Evolutionary conservation across 2,888 invertebrate species (phyloP).

Genomic region (Zaprionus obscuricornis): DNA sequence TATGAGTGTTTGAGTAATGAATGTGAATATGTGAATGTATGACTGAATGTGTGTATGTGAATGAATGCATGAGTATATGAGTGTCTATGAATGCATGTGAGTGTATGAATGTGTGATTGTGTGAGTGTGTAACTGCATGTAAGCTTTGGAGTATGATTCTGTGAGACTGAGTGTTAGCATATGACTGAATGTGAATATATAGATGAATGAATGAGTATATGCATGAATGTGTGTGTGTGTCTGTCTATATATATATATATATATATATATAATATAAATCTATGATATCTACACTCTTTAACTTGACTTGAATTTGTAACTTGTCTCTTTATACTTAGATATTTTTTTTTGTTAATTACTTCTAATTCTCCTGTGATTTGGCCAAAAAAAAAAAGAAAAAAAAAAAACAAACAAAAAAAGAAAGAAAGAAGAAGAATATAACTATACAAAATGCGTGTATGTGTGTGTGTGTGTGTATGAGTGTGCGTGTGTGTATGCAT

Average conservation of each 20-base stretch:
- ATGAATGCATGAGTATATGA: too few relatives aligned
- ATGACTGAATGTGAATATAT: too few relatives aligned
- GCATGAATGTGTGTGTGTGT: too few relatives aligned
- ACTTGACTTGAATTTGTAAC: slow-evolving; percentile 13
- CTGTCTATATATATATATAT: slow-evolving; percentile 13
- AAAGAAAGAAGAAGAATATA: slow-evolving; percentile 11
- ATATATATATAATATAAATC: slow-evolving; percentile 14
- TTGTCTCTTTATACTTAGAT: slow-evolving; percentile 26
- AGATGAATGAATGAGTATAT: too few relatives aligned
- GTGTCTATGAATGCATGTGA: too few relatives aligned
- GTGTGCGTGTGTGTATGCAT: slow-evolving; percentile 29
- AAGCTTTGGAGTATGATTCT: too few relatives aligned
- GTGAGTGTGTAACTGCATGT: too few relatives aligned
- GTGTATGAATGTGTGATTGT: too few relatives aligned
- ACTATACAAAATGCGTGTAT: slow-evolving; percentile 33
- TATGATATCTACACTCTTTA: slow-evolving; percentile 12
- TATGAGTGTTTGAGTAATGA: too few relatives aligned
- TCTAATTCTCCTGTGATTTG: slow-evolving; percentile 63
- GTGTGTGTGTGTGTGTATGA: slow-evolving; percentile 14
- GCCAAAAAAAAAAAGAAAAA: slow-evolving; percentile 41
- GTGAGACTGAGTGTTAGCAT: too few relatives aligned
- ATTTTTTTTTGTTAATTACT: slow-evolving; percentile 39
- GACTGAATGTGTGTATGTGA: slow-evolving; percentile 47
- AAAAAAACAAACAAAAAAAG: slow-evolving; percentile 22
- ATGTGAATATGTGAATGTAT: slow-evolving; percentile 60